Evolutionary conservation across 2,113 vertebrate species (phyloP).

Genomic region (Cololabis saira): DNA sequence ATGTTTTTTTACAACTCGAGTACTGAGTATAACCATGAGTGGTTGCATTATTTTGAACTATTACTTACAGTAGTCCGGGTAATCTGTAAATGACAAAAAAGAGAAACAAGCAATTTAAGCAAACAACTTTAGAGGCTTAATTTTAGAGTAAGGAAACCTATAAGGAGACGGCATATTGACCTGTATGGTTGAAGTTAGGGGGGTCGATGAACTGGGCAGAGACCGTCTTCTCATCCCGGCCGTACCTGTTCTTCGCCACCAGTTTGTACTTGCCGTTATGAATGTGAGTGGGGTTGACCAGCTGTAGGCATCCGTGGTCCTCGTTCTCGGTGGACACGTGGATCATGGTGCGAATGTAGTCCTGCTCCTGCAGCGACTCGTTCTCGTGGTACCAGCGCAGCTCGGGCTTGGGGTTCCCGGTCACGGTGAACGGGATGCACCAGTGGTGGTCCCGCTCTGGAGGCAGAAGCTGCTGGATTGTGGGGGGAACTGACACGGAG

Average conservation of each 20-base stretch:
- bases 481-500: conserved; percentile 88
- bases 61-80: conserved; percentile 70
- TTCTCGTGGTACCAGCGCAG: conserved; percentile 93
- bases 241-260: conserved; percentile 89
- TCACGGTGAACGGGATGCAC: conserved; percentile 98
- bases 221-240: conserved; percentile 88
- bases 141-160: neutral
- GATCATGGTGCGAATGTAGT: conserved; percentile 92
- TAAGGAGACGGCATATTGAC: conserved; percentile 17
- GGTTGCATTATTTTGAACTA: neutral
- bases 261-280: conserved; percentile 95
- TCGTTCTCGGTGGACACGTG: conserved; percentile 89
- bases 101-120: neutral
- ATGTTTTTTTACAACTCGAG: no score
- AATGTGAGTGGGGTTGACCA: conserved; percentile 95
- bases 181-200: conserved; percentile 84
- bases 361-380: conserved; percentile 85
- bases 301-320: conserved; percentile 95
- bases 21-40: no score
- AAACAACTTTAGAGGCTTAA: neutral
- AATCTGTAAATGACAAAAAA: conserved; percentile 49
- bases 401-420: conserved; percentile 91
- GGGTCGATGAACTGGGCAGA: conserved; percentile 91
- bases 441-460: conserved; percentile 92
- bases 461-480: conserved; percentile 89